These are phyloP conservation scores for Vireo altiloquus DNA, from an alignment of 2,113 vertebrate species.

Conservation along the genomic window DNA sequence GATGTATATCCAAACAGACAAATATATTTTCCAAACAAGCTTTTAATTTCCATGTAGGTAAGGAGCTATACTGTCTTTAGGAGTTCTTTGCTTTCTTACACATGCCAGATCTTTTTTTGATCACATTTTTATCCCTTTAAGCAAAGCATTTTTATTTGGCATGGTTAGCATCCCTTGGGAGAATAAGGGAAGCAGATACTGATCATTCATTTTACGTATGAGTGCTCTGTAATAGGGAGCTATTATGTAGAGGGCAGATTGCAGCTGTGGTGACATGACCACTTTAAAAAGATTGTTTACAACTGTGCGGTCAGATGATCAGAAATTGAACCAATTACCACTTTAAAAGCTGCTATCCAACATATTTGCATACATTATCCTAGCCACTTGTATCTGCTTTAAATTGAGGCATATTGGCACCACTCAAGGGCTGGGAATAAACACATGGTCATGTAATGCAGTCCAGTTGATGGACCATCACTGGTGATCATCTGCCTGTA, in stretches of 20 bases:
- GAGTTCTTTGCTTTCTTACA: neutral
- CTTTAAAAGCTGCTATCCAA: neutral
- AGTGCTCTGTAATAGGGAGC: constrained; percentile 1
- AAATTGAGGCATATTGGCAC: neutral
- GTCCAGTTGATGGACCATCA: neutral
- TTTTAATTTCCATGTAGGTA: neutral
- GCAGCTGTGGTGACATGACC: neutral
- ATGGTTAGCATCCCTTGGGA: neutral
- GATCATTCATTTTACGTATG: neutral
- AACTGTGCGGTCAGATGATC: neutral
- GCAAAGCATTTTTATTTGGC: neutral
- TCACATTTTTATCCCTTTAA: neutral
- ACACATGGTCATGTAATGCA: neutral
- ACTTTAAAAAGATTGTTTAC: neutral
- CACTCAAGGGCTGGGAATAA: neutral
- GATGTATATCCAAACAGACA: neutral
- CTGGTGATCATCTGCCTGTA: neutral
- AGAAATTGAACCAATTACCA: neutral
- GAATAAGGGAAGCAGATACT: neutral
- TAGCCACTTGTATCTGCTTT: neutral
- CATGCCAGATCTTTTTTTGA: neutral
- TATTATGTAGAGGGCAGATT: constrained; percentile 10
- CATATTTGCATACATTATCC: neutral
- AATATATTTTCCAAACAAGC: neutral
- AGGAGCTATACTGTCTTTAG: neutral